Conservation (phyloP, 2,113 vertebrate genomes). For the Sorex araneus region DNA sequence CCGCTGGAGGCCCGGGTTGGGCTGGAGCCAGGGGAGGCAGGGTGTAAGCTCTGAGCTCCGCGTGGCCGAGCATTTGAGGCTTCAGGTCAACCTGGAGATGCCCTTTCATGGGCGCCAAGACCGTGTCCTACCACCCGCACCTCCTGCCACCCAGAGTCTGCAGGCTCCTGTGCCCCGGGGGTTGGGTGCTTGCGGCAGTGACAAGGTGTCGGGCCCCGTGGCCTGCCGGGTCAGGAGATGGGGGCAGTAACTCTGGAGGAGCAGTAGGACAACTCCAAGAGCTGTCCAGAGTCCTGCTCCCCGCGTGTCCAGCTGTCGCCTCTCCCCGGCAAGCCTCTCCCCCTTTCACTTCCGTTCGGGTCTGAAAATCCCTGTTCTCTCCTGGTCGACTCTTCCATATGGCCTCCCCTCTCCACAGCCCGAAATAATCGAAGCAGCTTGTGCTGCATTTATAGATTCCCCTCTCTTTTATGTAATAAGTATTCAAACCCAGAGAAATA, state of each 20-base stretch:
- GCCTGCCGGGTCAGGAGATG: not conserved
- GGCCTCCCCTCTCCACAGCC: not conserved
- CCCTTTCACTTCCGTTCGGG: not conserved
- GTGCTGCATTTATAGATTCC: not conserved
- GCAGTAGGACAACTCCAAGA: rapidly evolving
- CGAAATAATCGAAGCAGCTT: not conserved
- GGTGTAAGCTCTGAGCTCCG: conserved; percentile 1
- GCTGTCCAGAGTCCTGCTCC: not conserved
- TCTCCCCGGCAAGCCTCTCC: rapidly evolving
- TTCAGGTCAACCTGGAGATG: not conserved
- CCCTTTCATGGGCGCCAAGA: not conserved
- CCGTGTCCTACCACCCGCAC: not conserved
- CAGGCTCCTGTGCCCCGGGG: too few relatives aligned
- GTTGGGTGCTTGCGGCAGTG: too few relatives aligned
- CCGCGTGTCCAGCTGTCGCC: rapidly evolving
- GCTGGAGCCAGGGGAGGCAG: not conserved
- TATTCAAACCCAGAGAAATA: not conserved
- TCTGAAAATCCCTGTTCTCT: not conserved
- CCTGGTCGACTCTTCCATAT: not conserved
- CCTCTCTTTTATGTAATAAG: not conserved
- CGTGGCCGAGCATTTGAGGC: not conserved
- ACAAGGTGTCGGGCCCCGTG: not conserved
- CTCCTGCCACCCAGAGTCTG: not conserved
- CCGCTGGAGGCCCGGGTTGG: conserved; percentile 49
- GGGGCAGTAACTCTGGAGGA: not conserved